Percentiles rank a stretch among this genome's conserved stretches.
These are phyloP conservation scores for Emydura subglobosa DNA, from an alignment of 2,113 vertebrate species.

Conservation along the genomic window DNA sequence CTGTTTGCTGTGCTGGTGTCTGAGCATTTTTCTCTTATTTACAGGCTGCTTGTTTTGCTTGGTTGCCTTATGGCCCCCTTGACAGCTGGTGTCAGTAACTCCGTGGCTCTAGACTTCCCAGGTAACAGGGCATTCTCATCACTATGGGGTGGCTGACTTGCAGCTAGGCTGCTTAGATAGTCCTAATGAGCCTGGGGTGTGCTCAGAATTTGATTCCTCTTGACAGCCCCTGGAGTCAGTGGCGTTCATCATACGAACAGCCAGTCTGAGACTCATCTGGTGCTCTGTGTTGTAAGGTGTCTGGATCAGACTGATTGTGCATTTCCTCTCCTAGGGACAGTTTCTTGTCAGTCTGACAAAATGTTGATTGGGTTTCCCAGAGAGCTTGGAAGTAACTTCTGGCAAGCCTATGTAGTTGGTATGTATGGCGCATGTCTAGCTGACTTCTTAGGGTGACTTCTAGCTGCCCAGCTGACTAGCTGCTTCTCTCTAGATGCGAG, in stretches of 20 bases:
- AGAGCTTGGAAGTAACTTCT: background rate
- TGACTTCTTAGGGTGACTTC: background rate
- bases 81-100: background rate
- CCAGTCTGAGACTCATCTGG: too few species aligned
- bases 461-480: background rate
- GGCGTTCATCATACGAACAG: background rate
- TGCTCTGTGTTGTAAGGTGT: background rate
- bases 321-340: constrained; percentile 22
- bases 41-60: constrained; percentile 60
- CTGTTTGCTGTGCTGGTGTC: accelerated
- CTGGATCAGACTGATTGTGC: background rate
- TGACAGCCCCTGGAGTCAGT: accelerated
- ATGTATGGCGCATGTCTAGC: background rate
- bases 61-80: constrained; percentile 11
- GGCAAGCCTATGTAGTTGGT: constrained; percentile 40
- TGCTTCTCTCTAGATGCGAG: constrained; percentile 15
- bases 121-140: constrained; percentile 31
- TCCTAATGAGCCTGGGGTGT: background rate
- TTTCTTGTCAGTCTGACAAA: constrained; percentile 32
- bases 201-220: background rate
- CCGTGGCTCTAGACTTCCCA: constrained; percentile 34
- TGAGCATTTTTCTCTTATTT: background rate
- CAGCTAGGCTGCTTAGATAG: background rate
- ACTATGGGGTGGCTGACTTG: background rate
- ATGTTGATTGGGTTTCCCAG: background rate